These are phyloP conservation scores for Scylla paramamosain DNA, from an alignment of 1,140 invertebrate genomes.

Conservation along the genomic window DNA sequence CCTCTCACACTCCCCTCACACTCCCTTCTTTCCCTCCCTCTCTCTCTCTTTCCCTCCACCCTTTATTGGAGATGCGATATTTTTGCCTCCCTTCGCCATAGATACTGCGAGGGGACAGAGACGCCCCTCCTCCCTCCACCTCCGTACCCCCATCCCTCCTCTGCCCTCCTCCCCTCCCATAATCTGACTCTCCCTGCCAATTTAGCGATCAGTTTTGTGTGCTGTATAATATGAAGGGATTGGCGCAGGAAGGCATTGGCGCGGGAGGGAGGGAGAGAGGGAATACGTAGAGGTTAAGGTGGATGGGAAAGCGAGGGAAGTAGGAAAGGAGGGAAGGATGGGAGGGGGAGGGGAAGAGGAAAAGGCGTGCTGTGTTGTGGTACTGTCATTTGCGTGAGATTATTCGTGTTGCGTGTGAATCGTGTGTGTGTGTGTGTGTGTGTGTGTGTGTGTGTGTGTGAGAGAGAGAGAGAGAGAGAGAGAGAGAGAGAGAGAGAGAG, in stretches of 20 bases:
- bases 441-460: too few species aligned
- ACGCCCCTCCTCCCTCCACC: too few species aligned
- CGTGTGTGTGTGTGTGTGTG: too few species aligned
- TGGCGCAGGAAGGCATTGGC: neutral
- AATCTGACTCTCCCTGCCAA: slow-evolving; percentile 11
- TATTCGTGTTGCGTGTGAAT: too few species aligned
- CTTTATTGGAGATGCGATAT: neutral
- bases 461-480: too few species aligned
- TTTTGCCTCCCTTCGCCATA: neutral
- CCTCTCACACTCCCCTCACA: neutral
- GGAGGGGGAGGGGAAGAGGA: too few species aligned
- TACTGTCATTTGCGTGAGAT: too few species aligned
- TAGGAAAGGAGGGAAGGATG: neutral
- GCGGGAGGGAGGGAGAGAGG: neutral
- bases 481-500: too few species aligned
- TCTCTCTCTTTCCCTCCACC: neutral
- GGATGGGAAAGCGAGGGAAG: neutral
- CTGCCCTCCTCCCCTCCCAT: neutral
- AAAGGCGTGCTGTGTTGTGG: too few species aligned
- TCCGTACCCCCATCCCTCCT: too few species aligned
- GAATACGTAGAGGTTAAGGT: neutral
- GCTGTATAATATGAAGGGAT: slow-evolving; percentile 22
- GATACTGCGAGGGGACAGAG: neutral
- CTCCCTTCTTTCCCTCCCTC: neutral
- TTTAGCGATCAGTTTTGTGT: slow-evolving; percentile 1